Conservation (phyloP, 2,888 invertebrate species). For the Caprella mutica region DNA sequence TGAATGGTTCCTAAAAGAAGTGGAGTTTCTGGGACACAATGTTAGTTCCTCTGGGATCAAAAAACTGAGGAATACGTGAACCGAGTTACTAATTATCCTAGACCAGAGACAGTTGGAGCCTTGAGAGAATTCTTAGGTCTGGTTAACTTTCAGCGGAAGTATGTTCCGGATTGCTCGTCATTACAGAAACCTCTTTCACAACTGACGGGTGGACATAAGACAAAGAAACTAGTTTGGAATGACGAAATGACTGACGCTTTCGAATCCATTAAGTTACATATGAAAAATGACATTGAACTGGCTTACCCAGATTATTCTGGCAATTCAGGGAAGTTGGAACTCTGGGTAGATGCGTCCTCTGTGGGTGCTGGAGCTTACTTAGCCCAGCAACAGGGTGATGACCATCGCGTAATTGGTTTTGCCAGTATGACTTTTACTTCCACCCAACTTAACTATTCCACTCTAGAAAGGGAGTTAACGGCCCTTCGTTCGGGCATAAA, state of each 20-base stretch:
- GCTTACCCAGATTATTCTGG: background rate
- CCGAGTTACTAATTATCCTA: background rate
- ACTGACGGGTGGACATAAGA: background rate
- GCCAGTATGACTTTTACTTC: background rate
- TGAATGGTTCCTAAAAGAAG: conserved; percentile 4
- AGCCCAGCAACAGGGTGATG: background rate
- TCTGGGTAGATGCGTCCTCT: background rate
- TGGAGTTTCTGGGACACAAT: background rate
- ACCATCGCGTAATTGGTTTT: background rate
- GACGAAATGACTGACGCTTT: background rate
- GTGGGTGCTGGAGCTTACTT: background rate
- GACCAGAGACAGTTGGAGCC: background rate
- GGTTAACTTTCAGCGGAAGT: background rate
- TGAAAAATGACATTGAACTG: background rate
- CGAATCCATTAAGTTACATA: background rate
- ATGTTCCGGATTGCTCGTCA: background rate
- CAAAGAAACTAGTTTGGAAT: background rate
- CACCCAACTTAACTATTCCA: background rate
- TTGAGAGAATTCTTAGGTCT: background rate
- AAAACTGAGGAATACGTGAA: background rate
- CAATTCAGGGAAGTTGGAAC: background rate
- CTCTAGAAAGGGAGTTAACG: background rate
- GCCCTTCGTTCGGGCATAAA: background rate
- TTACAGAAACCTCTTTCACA: background rate
- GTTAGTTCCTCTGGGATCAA: conserved; percentile 1